Percentiles rank a stretch among this genome's conserved stretches.
phyloP scores from a whole-genome alignment of 2,797 vertebrate species.

The Schizopygopsis malacanthus region DNA sequence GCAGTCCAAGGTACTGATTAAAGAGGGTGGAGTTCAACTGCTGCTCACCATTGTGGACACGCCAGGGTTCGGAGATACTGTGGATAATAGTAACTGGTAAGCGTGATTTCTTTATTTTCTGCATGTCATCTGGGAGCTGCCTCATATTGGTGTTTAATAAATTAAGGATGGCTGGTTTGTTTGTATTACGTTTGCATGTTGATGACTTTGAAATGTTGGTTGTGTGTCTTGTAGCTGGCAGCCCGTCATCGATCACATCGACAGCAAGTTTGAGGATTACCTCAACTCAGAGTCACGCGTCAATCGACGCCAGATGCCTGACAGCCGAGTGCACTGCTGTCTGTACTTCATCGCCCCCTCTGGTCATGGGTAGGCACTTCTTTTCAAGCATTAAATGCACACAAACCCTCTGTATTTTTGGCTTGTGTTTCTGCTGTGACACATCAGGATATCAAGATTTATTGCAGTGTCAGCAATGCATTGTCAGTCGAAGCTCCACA shows the following conservation, averaged over 20 bases:
- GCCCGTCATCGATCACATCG: slow-evolving; percentile 94
- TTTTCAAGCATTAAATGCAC: background rate
- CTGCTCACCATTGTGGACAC: slow-evolving; percentile 96
- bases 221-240: slow-evolving; percentile 84
- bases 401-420: background rate
- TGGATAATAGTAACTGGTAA: slow-evolving; percentile 98
- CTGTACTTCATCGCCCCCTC: slow-evolving; percentile 97
- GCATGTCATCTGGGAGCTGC: background rate
- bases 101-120: slow-evolving; percentile 23
- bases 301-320: slow-evolving; percentile 94
- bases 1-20: slow-evolving; percentile 94
- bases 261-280: slow-evolving; percentile 97
- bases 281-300: slow-evolving; percentile 95
- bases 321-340: slow-evolving; percentile 93
- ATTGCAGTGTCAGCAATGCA: background rate
- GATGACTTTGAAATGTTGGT: background rate
- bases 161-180: background rate
- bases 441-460: background rate
- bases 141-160: background rate
- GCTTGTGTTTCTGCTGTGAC: background rate
- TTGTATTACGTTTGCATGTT: background rate
- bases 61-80: slow-evolving; percentile 94
- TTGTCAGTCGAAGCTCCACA: background rate
- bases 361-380: slow-evolving; percentile 89
- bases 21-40: slow-evolving; percentile 94